Conservation (phyloP, 2,113 vertebrate genomes). For the Daboia siamensis region DNA sequence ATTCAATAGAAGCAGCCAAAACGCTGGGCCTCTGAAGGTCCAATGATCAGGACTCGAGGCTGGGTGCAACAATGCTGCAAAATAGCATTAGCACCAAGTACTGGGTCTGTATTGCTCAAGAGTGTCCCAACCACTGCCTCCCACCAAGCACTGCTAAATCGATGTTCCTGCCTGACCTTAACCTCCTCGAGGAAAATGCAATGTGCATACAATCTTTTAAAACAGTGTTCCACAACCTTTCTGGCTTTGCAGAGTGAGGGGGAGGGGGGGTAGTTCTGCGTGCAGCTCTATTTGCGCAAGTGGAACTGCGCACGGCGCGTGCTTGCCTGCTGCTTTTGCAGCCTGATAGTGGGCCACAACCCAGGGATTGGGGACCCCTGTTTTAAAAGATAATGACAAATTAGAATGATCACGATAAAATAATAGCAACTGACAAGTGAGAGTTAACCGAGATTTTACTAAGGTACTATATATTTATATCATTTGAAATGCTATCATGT, state of each 20-base stretch:
- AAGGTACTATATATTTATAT: background rate
- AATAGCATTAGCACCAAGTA: background rate
- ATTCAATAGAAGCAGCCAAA: background rate
- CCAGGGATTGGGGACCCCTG: too few species aligned
- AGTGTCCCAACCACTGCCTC: background rate
- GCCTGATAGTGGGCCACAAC: background rate
- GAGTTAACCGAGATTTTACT: background rate
- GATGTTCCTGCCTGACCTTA: background rate
- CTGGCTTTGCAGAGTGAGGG: background rate
- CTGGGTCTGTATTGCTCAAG: background rate
- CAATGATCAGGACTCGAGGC: background rate
- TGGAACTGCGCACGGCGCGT: background rate
- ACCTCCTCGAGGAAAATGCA: background rate
- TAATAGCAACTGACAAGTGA: background rate
- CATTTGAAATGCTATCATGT: background rate
- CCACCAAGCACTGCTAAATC: background rate
- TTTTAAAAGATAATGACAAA: background rate
- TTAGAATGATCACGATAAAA: background rate
- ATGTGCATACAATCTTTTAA: background rate
- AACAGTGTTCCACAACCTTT: background rate
- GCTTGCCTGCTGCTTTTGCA: background rate
- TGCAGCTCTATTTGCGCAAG: background rate
- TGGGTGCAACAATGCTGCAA: background rate
- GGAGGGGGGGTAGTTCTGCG: background rate
- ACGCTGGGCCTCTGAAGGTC: background rate